Evolutionary conservation across 1,140 invertebrate species (phyloP), one percentile per base, ranked within the genome.

Genomic region (Gonioctena quinquepunctata): DNA sequence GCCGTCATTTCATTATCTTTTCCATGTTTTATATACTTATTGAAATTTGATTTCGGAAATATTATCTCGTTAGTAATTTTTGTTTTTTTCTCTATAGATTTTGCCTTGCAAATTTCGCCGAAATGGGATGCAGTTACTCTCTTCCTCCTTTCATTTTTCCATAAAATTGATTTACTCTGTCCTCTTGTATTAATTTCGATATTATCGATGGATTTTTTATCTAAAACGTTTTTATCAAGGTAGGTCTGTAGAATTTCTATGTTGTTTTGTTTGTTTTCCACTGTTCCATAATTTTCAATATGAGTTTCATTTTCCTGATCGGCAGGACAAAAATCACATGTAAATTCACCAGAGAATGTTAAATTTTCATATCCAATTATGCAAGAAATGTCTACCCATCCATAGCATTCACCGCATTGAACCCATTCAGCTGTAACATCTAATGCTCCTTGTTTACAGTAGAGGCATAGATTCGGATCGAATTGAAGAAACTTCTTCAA

Each of bases 91-190:
- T 23, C n/a, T 5, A 27, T n/a, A 2, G 49, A 33, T 19, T 19
- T 25, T 11, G 16, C 16, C 19, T 52, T 62, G 13, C 42, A 68
- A 50, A 68, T 68, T 62, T 28, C 49, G 0, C 67, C 67, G 42
- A 68, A 68, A 50, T 62, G 23, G 3, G 67, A 68, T 21, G 67
- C 11, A 23, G 67, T 68, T 23, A 68, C 25, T 50, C 59, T 49
- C 21, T 49, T 61, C 18, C 23, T 27, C 5, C 57, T 19, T 62
- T 68, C 49, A 19, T 50, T 23, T n/a, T 25, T 21, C 67, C 59
- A 68, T 19, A 48, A 6, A 25, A 16, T 13, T 23, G 57, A 62
- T 42, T 62, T 6, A 25, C 59, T 68, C 33, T 68, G 57, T 6
- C 23, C 60, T 48, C 22, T 52, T 22, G 56, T 61, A 23, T 23